Base-by-base conservation (phyloP, 2,113 vertebrate species). In the Crocuta crocuta region DNA sequence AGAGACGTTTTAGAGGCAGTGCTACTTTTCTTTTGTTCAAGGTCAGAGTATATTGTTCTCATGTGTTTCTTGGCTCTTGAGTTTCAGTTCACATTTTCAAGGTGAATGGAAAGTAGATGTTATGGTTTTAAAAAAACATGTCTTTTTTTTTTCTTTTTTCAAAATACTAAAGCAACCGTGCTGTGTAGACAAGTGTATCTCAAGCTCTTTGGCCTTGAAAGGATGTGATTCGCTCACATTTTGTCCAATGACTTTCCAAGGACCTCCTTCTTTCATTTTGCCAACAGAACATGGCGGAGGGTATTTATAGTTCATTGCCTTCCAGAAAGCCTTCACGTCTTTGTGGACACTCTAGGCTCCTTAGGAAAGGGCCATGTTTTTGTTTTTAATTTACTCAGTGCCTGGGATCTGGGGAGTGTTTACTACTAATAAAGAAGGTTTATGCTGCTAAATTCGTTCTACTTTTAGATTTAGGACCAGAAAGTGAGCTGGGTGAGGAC, bases 61-160 rank as follows among this genome's bases (percentile, higher is more conserved):
- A 4, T 10, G 23, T 73, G 31, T 79, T 92, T 88, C 66, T 48
- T 65, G 35, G 24, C 48, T 86, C 23, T 85, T 76, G 83, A 85
- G 28, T 91, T 71, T 95, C n/a, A 43, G 2, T 82, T 89, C 66
- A 84, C 33, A 68, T 93, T 92, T 97, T 95, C 80, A 92, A 86
- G 39, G 45, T 84, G 74, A 92, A 83, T 43, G 53, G 61, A 87
- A 95, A 79, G n/a, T 86, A 68, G 63, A 79, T 71, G 78, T 61
- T 79, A 55, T 17, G 80, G 16, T 33, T 74, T 93, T 95, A 82
- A 79, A 39, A 39, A 8, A 88, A 79, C 96, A 81, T 53, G 70
- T 61, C 66, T 86, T 39, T 39, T 39, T 39, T 89, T 85, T 92
- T 86, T 89, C 81, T 92, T 85, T 50, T 50, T 91, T 71, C 73